These are phyloP conservation scores for Cryptoblepharus egeriae DNA, from an alignment of 2,797 vertebrate species.

Conservation along the genomic window DNA sequence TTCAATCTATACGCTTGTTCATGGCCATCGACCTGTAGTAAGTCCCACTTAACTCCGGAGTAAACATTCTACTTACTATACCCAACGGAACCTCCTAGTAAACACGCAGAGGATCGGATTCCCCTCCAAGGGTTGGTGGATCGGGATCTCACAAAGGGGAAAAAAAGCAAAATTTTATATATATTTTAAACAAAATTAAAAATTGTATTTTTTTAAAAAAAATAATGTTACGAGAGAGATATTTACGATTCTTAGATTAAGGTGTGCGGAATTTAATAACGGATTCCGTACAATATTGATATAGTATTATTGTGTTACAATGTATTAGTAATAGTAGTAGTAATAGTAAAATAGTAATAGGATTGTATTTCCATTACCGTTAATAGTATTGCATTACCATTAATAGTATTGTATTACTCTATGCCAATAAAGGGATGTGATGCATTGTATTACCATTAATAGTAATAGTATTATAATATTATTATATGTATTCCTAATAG, in stretches of 20 bases:
- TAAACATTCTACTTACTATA: too few species aligned
- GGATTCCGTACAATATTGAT: background rate
- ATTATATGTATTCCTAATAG: too few species aligned
- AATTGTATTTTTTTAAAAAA: background rate
- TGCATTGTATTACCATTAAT: too few species aligned
- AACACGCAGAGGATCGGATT: background rate
- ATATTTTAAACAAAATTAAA: background rate
- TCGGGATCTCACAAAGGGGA: background rate
- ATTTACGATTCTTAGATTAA: background rate
- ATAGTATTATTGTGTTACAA: too few species aligned
- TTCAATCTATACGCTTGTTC: background rate
- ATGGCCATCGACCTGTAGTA: background rate
- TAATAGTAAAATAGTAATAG: too few species aligned
- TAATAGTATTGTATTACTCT: too few species aligned
- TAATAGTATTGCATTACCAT: too few species aligned
- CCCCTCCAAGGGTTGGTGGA: background rate
- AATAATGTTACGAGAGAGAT: background rate
- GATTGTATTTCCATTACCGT: too few species aligned
- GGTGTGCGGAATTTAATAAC: background rate
- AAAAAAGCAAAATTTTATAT: background rate
- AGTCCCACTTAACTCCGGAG: background rate
- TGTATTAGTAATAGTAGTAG: too few species aligned
- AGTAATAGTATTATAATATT: background rate
- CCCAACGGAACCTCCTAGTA: too few species aligned
- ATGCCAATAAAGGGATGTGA: too few species aligned